Evolutionary conservation across 2,888 invertebrate species (phyloP).

Genomic region (Acleris sparsana): DNA sequence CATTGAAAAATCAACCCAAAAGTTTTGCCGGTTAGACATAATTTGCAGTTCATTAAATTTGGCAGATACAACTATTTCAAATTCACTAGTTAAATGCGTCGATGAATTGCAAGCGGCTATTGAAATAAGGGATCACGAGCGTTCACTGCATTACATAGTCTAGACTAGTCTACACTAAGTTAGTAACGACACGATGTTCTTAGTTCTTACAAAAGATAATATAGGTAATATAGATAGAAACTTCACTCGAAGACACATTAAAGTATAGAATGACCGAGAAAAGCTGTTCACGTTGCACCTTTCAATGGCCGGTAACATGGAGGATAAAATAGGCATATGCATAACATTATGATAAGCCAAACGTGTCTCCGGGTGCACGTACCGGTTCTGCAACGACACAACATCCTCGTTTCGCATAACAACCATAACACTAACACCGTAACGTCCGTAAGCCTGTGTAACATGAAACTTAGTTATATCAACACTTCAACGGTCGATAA

Average conservation of each 20-base stretch:
- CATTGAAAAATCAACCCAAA: constrained; percentile 20
- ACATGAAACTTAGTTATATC: constrained; percentile 12
- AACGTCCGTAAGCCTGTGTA: constrained; percentile 28
- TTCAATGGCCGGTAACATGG: no score
- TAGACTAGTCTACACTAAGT: constrained; percentile 2
- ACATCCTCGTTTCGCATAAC: constrained; percentile 34
- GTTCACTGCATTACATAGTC: constrained; percentile 11
- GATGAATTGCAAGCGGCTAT: constrained; percentile 26
- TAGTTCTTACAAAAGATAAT: not conserved
- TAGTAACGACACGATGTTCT: not conserved
- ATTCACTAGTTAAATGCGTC: constrained; percentile 24
- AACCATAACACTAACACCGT: constrained; percentile 33
- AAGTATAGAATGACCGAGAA: not conserved
- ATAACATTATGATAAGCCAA: constrained; percentile 12
- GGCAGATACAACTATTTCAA: constrained; percentile 3
- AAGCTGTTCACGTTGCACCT: not conserved
- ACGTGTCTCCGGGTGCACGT: constrained; percentile 8
- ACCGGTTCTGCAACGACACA: constrained; percentile 29
- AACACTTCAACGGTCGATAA: not conserved
- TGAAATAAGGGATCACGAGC: constrained; percentile 27
- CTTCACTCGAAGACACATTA: not conserved
- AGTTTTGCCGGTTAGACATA: constrained; percentile 1
- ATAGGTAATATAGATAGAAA: not conserved
- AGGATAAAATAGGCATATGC: not conserved
- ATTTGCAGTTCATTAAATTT: constrained; percentile 6